These are phyloP conservation scores for Brotula barbata DNA, from an alignment of 2,797 vertebrate species.

Conservation along the genomic window DNA sequence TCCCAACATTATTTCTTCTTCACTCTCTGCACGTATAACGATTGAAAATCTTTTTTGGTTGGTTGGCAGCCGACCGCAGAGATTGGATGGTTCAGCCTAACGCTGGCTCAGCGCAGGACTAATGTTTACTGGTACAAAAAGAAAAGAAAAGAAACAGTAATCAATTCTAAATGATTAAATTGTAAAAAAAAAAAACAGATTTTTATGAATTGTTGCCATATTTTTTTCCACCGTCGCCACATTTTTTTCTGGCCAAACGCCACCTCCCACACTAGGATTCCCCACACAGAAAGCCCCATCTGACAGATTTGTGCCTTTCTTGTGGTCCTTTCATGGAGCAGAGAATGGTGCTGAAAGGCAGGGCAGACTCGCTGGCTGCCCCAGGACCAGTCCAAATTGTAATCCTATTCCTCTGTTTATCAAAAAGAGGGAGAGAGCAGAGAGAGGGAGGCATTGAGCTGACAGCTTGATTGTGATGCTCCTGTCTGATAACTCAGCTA, in stretches of 20 bases:
- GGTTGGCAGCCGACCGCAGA: too few species aligned
- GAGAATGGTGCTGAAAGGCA: constrained; percentile 77
- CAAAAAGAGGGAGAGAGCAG: constrained; percentile 78
- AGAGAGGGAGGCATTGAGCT: constrained; percentile 76
- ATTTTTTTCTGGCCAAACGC: constrained; percentile 44
- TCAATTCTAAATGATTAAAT: constrained; percentile 34
- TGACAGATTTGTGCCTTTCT: constrained; percentile 75
- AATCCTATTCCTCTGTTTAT: constrained; percentile 88
- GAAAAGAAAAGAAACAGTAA: constrained; percentile 33
- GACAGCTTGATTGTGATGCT: constrained; percentile 87
- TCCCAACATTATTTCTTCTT: constrained; percentile 69
- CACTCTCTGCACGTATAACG: constrained; percentile 68
- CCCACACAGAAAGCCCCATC: constrained; percentile 58
- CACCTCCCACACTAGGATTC: constrained; percentile 47
- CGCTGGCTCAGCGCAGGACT: constrained; percentile 68
- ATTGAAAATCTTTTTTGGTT: constrained; percentile 55
- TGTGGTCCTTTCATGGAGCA: constrained; percentile 70
- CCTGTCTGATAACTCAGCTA: constrained; percentile 84
- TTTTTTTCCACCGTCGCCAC: constrained; percentile 28
- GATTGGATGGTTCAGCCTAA: too few species aligned
- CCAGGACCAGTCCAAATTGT: constrained; percentile 83
- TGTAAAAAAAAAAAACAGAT: too few species aligned
- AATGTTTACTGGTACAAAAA: constrained; percentile 56
- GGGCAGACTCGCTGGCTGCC: constrained; percentile 74
- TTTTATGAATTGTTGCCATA: too few species aligned